Conservation (phyloP, 30 jellyfish, hydroid and myxozoan species). For the Pelagia noctiluca region DNA sequence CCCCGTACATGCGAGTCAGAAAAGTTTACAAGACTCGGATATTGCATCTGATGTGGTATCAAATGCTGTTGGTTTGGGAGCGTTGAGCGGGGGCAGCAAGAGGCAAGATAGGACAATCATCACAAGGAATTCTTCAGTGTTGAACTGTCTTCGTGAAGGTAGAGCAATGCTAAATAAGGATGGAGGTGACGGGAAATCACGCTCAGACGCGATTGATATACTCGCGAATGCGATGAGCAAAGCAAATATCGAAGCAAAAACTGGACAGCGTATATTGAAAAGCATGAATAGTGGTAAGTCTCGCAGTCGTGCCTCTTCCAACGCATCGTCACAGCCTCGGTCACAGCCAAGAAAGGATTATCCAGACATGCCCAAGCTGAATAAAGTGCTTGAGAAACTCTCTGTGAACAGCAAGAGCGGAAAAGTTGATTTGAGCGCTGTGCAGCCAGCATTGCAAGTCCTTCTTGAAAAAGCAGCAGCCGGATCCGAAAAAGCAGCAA, state of each 20-base stretch:
- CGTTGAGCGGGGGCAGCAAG: slow-evolving; percentile 16
- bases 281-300: slow-evolving; percentile 41
- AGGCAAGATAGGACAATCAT: slow-evolving; percentile 77
- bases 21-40: neutral
- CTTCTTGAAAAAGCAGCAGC: slow-evolving; percentile 48
- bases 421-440: slow-evolving; percentile 42
- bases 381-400: slow-evolving; percentile 73
- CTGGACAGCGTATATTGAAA: slow-evolving; percentile 85
- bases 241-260: slow-evolving; percentile 92
- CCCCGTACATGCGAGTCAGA: slow-evolving; percentile 7
- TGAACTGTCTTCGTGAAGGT: slow-evolving; percentile 87
- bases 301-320: slow-evolving; percentile 1
- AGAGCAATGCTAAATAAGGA: slow-evolving; percentile 66
- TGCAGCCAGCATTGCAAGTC: slow-evolving; percentile 31
- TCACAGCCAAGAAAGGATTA: slow-evolving; percentile 64
- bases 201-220: slow-evolving; percentile 89
- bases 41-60: neutral
- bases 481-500: slow-evolving; percentile 1
- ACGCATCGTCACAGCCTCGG: neutral
- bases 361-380: slow-evolving; percentile 90
- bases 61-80: slow-evolving; percentile 33
- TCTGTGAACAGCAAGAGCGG: slow-evolving; percentile 48
- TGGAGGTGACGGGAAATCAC: slow-evolving; percentile 62
- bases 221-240: slow-evolving; percentile 96
- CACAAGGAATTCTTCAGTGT: slow-evolving; percentile 86